Base-by-base conservation (phyloP, 2,113 vertebrate genomes). In the Phylloscopus trochilus region DNA sequence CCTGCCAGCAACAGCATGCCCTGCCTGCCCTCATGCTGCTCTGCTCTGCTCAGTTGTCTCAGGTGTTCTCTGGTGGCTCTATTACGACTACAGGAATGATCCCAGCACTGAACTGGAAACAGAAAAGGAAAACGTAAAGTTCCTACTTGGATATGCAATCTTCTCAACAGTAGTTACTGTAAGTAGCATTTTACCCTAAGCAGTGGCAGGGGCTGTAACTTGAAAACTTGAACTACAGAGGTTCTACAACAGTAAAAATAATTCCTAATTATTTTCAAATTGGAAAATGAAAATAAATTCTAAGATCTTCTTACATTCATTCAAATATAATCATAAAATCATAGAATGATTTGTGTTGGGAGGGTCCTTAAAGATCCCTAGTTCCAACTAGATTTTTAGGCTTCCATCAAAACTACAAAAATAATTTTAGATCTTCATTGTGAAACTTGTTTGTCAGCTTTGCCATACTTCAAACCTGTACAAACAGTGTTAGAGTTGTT, bases 21-120 rank as follows among this genome's bases (percentile, higher is more conserved):
- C 89, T 79, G 58, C 88, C 46, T 0, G 0, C 41, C 43, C 17
- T 62, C 67, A 91, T 0, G 1, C 52, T 46, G 51, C 62, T 70
- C 67, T 83, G 95, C 13, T 87, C 67, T 95, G 62, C 96, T 95
- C 82, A 98, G 98, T 98, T 96, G 97, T 98, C 73, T 98, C 97
- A 13, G 96, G 98, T 49, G 73, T 98, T 75, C 96, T 98, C 21
- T 98, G 98, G 98, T 98, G 98, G 98, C 95, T 98, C 35, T 97
- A 98, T 69, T 97, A 97, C 1, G 98, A 98, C 97, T 98, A 98
- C 35, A 94, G 87, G 51, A 93, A 88, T 0, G 97, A 97, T 82
- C 97, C 97, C 93, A 98, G 96, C 93, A 95, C 87, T 59, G 97
- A 98, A 70, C 3, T 98, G 96, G 97, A 98, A 97, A 98, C 95